Percentiles rank a stretch among this genome's conserved stretches.
phyloP scores from a whole-genome alignment of 2,888 invertebrate genomes.

The Galerucella nymphaeae region DNA sequence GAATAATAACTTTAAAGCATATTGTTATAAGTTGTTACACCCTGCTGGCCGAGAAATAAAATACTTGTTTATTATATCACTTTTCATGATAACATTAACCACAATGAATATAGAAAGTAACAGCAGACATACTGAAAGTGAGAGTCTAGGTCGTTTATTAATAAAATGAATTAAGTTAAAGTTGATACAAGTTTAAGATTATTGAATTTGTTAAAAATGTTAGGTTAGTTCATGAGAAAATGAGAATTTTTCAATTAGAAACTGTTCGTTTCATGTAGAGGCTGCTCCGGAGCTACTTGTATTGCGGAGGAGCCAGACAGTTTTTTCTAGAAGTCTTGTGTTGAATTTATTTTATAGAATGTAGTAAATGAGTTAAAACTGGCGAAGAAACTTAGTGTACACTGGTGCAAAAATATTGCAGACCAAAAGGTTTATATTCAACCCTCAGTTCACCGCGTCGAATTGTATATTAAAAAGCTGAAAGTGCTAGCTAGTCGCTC shows the following conservation, averaged over 20 bases:
- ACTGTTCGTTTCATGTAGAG: too few relatives aligned
- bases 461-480: too few relatives aligned
- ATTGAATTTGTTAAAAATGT: neutral
- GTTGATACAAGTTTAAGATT: neutral
- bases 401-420: too few relatives aligned
- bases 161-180: neutral
- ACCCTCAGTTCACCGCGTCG: too few relatives aligned
- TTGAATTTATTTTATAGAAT: too few relatives aligned
- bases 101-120: slow-evolving; percentile 3
- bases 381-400: too few relatives aligned
- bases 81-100: neutral
- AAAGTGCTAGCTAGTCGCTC: too few relatives aligned
- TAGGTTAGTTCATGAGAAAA: neutral
- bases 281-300: too few relatives aligned
- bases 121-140: neutral
- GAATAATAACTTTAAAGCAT: neutral
- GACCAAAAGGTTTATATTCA: too few relatives aligned
- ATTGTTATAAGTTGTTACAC: neutral
- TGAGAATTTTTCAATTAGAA: neutral
- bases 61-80: neutral
- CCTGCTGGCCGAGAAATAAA: neutral
- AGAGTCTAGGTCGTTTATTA: slow-evolving; percentile 10
- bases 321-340: too few relatives aligned
- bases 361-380: too few relatives aligned
- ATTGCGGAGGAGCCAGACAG: too few relatives aligned